phyloP scores from a whole-genome alignment of 2,113 vertebrate species.

The Hyla sarda region DNA sequence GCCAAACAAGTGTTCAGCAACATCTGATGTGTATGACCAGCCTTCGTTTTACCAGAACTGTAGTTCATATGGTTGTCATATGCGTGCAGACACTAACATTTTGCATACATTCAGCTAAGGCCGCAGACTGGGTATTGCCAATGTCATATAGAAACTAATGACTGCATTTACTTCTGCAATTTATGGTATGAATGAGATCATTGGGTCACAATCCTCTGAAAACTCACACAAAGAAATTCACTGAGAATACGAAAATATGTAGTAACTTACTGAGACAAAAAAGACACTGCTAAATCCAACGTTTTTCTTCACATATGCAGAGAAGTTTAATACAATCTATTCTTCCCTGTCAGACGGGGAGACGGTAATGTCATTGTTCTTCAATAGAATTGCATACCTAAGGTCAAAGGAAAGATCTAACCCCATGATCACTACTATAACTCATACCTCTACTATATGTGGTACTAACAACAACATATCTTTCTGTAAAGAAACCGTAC shows the following conservation, averaged over 20 bases:
- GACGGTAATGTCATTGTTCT: too few species aligned
- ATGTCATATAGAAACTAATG: constrained; percentile 20
- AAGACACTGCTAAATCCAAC: not conserved
- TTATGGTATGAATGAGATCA: constrained; percentile 6
- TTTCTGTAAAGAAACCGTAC: too few species aligned
- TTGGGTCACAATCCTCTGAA: not conserved
- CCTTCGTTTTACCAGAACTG: not conserved
- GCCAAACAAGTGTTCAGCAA: too few species aligned
- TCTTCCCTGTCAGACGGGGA: not conserved
- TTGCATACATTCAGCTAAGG: not conserved
- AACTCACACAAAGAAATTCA: not conserved
- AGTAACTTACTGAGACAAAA: not conserved
- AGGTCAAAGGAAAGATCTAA: too few species aligned
- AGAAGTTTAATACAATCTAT: not conserved
- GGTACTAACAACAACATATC: too few species aligned
- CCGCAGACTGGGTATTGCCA: not conserved
- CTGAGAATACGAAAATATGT: not conserved
- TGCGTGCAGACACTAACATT: not conserved
- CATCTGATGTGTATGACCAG: too few species aligned
- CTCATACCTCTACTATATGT: too few species aligned
- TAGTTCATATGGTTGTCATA: not conserved
- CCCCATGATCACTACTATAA: too few species aligned
- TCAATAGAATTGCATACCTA: too few species aligned
- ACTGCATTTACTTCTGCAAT: constrained; percentile 9
- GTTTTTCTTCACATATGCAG: not conserved